These are phyloP conservation scores for Geothlypis trichas DNA, from an alignment of 2,113 vertebrate species.

Conservation along the genomic window DNA sequence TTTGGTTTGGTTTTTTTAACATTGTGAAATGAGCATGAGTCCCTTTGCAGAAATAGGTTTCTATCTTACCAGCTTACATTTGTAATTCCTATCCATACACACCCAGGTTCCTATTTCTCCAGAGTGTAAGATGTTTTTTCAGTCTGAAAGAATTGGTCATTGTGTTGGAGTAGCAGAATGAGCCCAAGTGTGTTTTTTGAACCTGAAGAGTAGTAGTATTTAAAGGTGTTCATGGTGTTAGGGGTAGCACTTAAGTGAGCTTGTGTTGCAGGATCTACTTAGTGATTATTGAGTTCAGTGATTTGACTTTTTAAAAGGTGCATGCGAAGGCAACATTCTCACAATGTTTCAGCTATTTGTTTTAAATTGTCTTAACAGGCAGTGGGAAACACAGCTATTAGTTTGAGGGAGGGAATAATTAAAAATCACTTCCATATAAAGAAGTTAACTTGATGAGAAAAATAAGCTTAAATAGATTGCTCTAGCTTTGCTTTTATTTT, in stretches of 20 bases:
- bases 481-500: neutral
- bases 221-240: neutral
- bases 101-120: neutral
- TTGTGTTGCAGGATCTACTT: neutral
- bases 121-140: neutral
- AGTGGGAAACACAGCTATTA: neutral
- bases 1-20: neutral
- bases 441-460: neutral
- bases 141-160: neutral
- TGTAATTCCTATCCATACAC: neutral
- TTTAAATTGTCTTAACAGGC: neutral
- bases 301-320: neutral
- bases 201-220: neutral
- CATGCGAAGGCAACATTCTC: neutral
- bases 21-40: neutral
- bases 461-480: neutral
- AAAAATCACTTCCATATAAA: neutral
- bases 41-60: neutral
- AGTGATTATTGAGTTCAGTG: neutral
- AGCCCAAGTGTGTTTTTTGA: neutral
- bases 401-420: neutral
- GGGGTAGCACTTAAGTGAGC: neutral
- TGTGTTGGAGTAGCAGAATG: neutral
- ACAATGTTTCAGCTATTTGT: neutral
- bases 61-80: neutral